Percentiles rank a stretch among this genome's conserved stretches.
Evolutionary conservation across 2,113 vertebrate genomes (phyloP).

Genomic region (Aphyosemion australe): DNA sequence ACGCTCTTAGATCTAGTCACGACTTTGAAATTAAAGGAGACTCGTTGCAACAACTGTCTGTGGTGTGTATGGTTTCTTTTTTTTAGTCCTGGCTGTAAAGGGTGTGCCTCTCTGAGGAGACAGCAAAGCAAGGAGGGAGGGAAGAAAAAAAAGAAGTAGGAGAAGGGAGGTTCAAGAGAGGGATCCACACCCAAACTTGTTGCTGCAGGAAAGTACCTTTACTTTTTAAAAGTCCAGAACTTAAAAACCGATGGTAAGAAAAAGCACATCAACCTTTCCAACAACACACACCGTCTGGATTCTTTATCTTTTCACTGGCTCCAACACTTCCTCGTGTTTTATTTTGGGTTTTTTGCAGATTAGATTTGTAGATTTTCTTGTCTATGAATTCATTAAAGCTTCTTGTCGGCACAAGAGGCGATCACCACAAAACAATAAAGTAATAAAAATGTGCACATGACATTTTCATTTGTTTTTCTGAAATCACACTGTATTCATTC

Average conservation of each 20-base stretch:
- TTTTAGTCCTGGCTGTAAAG: constrained; percentile 43
- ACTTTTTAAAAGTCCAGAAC: constrained; percentile 38
- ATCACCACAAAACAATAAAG: background rate
- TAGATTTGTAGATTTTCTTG: background rate
- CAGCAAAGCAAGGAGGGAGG: constrained; percentile 57
- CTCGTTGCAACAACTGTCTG: background rate
- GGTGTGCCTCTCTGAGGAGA: constrained; percentile 71
- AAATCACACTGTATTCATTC: background rate
- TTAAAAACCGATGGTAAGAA: constrained; percentile 3
- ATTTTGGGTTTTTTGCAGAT: background rate
- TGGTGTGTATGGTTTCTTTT: constrained; percentile 15
- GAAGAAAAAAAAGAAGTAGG: constrained; percentile 50
- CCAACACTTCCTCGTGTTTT: background rate
- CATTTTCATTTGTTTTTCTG: background rate
- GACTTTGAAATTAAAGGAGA: too few species aligned
- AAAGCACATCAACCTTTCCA: constrained; percentile 7
- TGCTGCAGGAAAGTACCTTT: constrained; percentile 45
- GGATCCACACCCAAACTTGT: constrained; percentile 74
- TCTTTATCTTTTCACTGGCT: background rate
- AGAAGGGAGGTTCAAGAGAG: constrained; percentile 55
- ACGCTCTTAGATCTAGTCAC: too few species aligned
- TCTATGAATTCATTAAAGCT: constrained; percentile 5
- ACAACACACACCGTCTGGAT: background rate
- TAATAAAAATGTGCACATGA: background rate
- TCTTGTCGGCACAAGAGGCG: constrained; percentile 28